Conservation (phyloP, 1,140 invertebrate species). For the Dendroctonus ponderosae region DNA sequence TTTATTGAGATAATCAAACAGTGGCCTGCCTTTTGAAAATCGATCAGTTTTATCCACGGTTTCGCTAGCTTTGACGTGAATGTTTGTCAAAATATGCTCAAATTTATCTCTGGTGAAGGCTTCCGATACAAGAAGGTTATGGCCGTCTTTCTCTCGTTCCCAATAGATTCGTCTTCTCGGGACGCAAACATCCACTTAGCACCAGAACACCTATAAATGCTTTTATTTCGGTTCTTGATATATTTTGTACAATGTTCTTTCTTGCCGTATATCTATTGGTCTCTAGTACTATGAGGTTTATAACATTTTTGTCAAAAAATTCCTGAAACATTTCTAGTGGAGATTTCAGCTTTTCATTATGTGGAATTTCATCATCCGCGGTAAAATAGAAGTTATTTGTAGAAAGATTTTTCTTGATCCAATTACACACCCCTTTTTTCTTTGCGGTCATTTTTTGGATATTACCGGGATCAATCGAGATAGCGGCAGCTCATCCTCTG, state of each 20-base stretch:
- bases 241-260: not conserved
- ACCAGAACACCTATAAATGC: slow-evolving; percentile 1
- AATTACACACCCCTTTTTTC: not conserved
- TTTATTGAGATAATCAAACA: slow-evolving; percentile 16
- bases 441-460: not conserved
- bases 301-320: not conserved
- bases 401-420: not conserved
- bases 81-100: not conserved
- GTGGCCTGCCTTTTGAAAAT: slow-evolving; percentile 25
- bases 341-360: not conserved
- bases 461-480: not conserved
- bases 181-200: not conserved
- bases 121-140: not conserved
- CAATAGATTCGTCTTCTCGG: slow-evolving; percentile 4
- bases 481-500: not conserved
- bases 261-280: slow-evolving; percentile 2
- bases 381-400: not conserved
- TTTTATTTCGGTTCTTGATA: not conserved
- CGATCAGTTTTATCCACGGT: slow-evolving; percentile 19
- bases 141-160: slow-evolving; percentile 1
- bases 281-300: slow-evolving; percentile 4
- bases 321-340: not conserved
- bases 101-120: not conserved
- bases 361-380: not conserved
- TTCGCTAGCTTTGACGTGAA: slow-evolving; percentile 22